Base-by-base conservation (phyloP, 2,797 vertebrate species). In the Triplophysa bombifrons region DNA sequence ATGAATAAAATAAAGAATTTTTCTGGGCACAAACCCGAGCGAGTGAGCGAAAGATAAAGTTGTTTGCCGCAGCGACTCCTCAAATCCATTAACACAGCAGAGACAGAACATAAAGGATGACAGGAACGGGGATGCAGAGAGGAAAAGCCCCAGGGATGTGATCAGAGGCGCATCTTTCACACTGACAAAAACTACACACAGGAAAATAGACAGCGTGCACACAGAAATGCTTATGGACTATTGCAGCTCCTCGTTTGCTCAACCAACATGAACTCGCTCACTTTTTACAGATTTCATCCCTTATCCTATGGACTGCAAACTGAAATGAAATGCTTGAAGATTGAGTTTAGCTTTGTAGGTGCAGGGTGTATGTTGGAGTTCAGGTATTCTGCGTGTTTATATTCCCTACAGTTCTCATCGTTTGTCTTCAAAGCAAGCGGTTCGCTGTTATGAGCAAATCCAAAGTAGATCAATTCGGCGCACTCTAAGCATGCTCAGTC, bases 331-430 rank as follows among this genome's bases (percentile, higher is more conserved):
- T 2, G 14, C 65, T 51, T 25, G 66, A 70, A 55, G 20, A 50
- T 41, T 44, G 19, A 65, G 46, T 50, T 74, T 41, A 64, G 20
- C 3, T n/a, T 64, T 48, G 44, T 38, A 64, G 19, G 64, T 67
- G 51, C 34, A 56, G 50, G 53, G 12, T 22, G 41, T 22, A 38
- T 16, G 91, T 89, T 89, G 87, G 90, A 90, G 89, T 89, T 89
- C 88, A 89, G 80, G 76, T 78, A 20, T 34, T 30, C 25, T 20
- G 64, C 12, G 30, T 48, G 65, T 34, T 63, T 63, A 63, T 71
- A 64, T 70, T 78, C 68, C 48, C 56, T 41, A 58, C 76, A 78
- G 76, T 67, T 77, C 55, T 58, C 58, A 44, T 71, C 50, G 46
- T 53, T 71, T 64, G 56, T 71, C 76, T 78, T 71, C 56, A 64